Evolutionary conservation across 2,888 invertebrate genomes (phyloP), one percentile per base, ranked within the genome.

Genomic region (Myathropa florea): DNA sequence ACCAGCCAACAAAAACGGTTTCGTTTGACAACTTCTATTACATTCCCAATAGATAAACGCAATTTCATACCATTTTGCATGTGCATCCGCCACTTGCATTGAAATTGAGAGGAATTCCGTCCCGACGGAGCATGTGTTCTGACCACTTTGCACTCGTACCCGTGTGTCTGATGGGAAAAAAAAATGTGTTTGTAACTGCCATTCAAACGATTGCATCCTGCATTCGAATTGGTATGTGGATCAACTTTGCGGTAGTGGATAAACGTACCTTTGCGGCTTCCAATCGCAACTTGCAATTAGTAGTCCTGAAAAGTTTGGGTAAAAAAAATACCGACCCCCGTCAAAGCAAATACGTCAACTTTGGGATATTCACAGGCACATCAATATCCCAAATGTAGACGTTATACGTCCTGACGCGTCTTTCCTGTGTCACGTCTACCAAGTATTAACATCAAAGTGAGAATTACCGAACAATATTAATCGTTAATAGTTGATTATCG

Each of bases 401-500:
- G 18, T 28, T 46, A 3, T 46, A 46, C 46, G 46, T 46, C 46
- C 46, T 46, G 46, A 7, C 46, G n/a, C 46, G 46, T 46, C 46
- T 18, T 46, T 46, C 18, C 18, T 18, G 18, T 18, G 46, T 46
- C 46, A 46, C 46, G 46, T 46, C 46, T 7, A 46, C 46, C n/a
- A 46, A 6, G 65, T 77, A 84, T 88, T 89, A 89, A 83, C 89
- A 89, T 90, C 89, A 90, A 90, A 90, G 89, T 83, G 68, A 84
- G 86, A 89, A 89, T 83, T 79, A 72, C 89, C 89, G 89, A 85
- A 89, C 89, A 89, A 88, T 88, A 89, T 89, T 89, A 88, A 89
- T 88, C 86, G 88, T 88, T 88, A 88, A 89, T 89, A 81, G 85
- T 89, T 88, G 89, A 87, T 86, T 89, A 88, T 89, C 77, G 83